Base-by-base conservation (phyloP, 2,797 vertebrate genomes). In the Paguma larvata region DNA sequence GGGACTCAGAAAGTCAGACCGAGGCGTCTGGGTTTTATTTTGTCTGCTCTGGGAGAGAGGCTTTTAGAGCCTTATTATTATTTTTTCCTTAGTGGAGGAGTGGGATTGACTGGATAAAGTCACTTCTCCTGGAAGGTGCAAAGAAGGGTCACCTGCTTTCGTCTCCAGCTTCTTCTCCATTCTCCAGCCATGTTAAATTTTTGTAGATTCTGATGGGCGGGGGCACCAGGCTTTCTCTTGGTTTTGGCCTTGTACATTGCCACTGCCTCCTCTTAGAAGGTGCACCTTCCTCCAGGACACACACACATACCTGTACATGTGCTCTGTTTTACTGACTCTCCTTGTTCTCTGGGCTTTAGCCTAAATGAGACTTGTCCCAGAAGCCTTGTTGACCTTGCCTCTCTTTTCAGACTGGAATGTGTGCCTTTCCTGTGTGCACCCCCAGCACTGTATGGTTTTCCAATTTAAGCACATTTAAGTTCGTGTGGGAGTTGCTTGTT, bases 241-340 rank as follows among this genome's bases (percentile, higher is more conserved):
- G 77, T 9, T 72, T 65, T n/a, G 90, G 41, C 10, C 48, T 80
- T 18, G 78, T 44, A 6, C 16, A 0, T 19, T 48, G 70, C 56
- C 75, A 0, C 63, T 2, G 8, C 70, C 70, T 53, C 53, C 73
- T 30, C n/a, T 75, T 73, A n/a, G 73, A 67, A 83, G 44, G 16
- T 14, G 13, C 0, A 0, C 14, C 48, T 59, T 83, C 7, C 77
- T 84, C 25, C 9, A 77, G 53, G 34, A 41, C 30, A 25, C 3
- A 9, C 9, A 25, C 46, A 19, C 1, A 3, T 0, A 0, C 27
- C 44, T 6, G 16, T 2, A 6, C 44, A 1, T 30, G 10, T 4
- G 32, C n/a, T 77, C 23, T 38, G 46, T 41, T n/a, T 84, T 44
- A 30, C 14, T 12, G 38, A 25, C 32, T 73, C 3, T 67, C 68